Evolutionary conservation across 37 sponge, comb jelly and placozoan species (phyloP).

Genomic region (Ianthella basta): DNA sequence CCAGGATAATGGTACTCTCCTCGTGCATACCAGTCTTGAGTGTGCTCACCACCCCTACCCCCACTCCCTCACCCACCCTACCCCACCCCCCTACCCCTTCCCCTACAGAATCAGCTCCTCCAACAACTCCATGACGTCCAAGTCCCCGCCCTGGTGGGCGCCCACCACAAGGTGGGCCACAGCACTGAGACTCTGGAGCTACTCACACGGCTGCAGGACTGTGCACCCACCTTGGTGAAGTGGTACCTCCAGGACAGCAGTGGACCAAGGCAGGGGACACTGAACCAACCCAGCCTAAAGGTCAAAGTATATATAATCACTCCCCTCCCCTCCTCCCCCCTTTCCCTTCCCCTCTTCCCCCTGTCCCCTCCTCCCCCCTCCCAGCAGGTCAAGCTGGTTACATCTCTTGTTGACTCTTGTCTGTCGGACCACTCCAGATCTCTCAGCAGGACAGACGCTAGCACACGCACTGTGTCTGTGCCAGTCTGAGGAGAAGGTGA

Average conservation of each 20-base stretch:
- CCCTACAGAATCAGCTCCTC: constrained; percentile 14
- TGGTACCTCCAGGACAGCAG: constrained; percentile 11
- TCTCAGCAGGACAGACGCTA: not conserved
- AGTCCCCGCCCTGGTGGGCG: not conserved
- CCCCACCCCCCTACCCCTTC: not conserved
- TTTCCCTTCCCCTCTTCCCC: not conserved
- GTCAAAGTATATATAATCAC: not conserved
- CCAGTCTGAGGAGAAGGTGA: not conserved
- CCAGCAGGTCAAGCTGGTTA: constrained; percentile 16
- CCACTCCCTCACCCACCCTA: not conserved
- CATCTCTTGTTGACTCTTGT: not conserved
- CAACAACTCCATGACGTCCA: not conserved
- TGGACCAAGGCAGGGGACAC: not conserved
- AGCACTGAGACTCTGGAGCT: not conserved
- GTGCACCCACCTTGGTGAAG: not conserved
- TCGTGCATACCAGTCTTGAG: not conserved
- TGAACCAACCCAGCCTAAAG: not conserved
- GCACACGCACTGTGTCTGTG: not conserved
- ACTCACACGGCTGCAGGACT: not conserved
- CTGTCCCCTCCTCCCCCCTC: not conserved
- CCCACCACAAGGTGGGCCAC: no score
- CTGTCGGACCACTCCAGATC: constrained; percentile 5
- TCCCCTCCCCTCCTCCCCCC: not conserved
- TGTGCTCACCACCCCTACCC: not conserved
- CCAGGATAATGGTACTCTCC: not conserved